phyloP scores from a whole-genome alignment of 2,797 vertebrate species.

The Parambassis ranga region DNA sequence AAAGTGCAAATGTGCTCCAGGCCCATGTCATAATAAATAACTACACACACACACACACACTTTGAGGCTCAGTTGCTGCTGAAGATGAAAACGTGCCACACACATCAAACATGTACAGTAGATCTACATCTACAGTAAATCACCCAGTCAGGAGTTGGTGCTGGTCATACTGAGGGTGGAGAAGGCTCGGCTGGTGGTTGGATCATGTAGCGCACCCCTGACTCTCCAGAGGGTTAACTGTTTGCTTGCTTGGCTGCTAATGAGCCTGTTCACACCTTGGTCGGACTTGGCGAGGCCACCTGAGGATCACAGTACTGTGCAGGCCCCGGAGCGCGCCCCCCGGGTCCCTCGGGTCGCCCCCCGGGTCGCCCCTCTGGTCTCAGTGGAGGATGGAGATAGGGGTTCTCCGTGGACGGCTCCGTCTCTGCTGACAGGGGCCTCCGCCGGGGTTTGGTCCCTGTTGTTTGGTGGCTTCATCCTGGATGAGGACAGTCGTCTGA shows the following conservation, averaged over 20 bases:
- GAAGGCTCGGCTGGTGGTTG: constrained; percentile 24
- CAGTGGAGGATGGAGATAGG: constrained; percentile 2
- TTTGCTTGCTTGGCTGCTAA: neutral
- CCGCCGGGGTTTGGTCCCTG: constrained; percentile 3
- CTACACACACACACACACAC: constrained; percentile 11
- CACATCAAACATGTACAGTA: neutral
- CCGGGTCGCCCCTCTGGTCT: constrained; percentile 61
- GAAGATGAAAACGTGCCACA: constrained; percentile 15
- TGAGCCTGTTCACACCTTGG: neutral
- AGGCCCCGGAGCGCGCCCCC: constrained; percentile 81
- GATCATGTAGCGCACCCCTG: neutral
- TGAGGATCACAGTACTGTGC: constrained; percentile 79
- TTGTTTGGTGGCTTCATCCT: constrained; percentile 43
- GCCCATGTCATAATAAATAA: constrained; percentile 60
- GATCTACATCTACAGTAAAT: too few species aligned
- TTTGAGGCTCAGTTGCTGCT: constrained; percentile 27
- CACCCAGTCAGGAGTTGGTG: neutral
- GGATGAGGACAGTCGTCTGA: constrained; percentile 80
- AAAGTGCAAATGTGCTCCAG: constrained; percentile 73
- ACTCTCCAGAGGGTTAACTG: neutral
- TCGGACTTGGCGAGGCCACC: neutral
- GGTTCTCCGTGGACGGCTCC: neutral
- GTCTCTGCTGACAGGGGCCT: neutral
- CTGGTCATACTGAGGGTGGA: constrained; percentile 23
- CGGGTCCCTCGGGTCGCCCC: constrained; percentile 8